A percentile compares a stretch with the other conserved stretches of the same genome.
Evolutionary conservation across 2,113 vertebrate genomes (phyloP).

Genomic region (Castor canadensis): DNA sequence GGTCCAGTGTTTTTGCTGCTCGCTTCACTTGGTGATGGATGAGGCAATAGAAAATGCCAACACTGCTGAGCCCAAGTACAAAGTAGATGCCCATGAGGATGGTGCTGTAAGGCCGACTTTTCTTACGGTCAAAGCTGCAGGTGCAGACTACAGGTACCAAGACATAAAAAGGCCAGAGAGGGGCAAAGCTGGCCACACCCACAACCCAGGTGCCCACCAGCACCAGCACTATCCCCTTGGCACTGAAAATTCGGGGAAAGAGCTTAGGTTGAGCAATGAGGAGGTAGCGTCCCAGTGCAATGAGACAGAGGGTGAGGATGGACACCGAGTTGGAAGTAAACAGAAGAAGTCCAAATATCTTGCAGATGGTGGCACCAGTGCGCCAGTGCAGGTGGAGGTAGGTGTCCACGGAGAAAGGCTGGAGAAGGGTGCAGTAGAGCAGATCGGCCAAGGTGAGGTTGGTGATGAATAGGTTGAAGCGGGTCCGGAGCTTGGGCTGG

Average conservation of each 20-base stretch:
- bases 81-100: constrained; percentile 91
- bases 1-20: constrained; percentile 84
- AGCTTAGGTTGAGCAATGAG: constrained; percentile 85
- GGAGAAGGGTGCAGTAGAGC: constrained; percentile 90
- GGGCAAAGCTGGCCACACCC: constrained; percentile 87
- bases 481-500: constrained; percentile 86
- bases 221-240: constrained; percentile 80
- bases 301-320: constrained; percentile 91
- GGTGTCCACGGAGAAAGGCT: constrained; percentile 90
- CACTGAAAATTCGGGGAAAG: constrained; percentile 87
- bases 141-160: constrained; percentile 91
- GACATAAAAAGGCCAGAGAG: constrained; percentile 88
- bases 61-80: constrained; percentile 87
- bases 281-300: constrained; percentile 89
- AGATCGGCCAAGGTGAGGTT: constrained; percentile 90
- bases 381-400: constrained; percentile 92
- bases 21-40: constrained; percentile 87
- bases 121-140: constrained; percentile 91
- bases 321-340: constrained; percentile 92
- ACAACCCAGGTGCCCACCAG: constrained; percentile 85
- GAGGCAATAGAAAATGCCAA: constrained; percentile 90
- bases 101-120: constrained; percentile 90
- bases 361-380: constrained; percentile 85
- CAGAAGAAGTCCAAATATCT: constrained; percentile 88
- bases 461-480: constrained; percentile 91